Percentiles rank a stretch among this genome's conserved stretches.
These are phyloP conservation scores for Porites cylindrica DNA, from an alignment of 92 coral and sea anemone genomes.

Conservation along the genomic window DNA sequence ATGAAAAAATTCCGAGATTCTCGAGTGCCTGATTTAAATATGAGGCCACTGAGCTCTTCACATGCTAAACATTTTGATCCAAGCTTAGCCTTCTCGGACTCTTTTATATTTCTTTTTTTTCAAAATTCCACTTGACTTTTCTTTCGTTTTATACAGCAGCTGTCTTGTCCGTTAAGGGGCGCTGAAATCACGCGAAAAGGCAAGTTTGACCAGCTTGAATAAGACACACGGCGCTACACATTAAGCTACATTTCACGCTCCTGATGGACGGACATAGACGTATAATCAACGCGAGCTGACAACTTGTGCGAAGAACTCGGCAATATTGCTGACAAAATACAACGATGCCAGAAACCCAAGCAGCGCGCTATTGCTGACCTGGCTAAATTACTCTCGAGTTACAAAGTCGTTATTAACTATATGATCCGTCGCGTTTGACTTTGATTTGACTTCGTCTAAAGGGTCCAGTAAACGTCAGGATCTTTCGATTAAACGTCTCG, in stretches of 20 bases:
- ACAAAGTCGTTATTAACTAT: background rate
- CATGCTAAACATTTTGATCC: background rate
- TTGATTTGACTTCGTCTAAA: too few relatives aligned
- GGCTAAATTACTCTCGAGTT: background rate
- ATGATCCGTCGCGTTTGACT: background rate
- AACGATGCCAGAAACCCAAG: too few relatives aligned
- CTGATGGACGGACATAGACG: too few relatives aligned
- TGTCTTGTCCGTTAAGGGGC: background rate
- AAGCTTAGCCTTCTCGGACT: background rate
- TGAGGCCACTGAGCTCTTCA: background rate
- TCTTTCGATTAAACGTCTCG: too few relatives aligned
- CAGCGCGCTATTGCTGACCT: background rate
- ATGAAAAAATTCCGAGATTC: background rate
- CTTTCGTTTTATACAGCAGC: background rate
- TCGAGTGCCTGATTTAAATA: background rate
- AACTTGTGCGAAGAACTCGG: too few relatives aligned
- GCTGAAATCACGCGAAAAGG: background rate
- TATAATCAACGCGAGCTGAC: too few relatives aligned
- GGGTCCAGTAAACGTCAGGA: too few relatives aligned
- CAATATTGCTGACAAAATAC: too few relatives aligned
- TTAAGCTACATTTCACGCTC: too few relatives aligned
- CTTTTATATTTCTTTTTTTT: too few relatives aligned
- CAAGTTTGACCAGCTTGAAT: too few relatives aligned
- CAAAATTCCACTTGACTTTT: background rate
- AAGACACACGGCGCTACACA: too few relatives aligned